phyloP scores from a whole-genome alignment of 2,113 vertebrate species.

The Thalassoma bifasciatum region DNA sequence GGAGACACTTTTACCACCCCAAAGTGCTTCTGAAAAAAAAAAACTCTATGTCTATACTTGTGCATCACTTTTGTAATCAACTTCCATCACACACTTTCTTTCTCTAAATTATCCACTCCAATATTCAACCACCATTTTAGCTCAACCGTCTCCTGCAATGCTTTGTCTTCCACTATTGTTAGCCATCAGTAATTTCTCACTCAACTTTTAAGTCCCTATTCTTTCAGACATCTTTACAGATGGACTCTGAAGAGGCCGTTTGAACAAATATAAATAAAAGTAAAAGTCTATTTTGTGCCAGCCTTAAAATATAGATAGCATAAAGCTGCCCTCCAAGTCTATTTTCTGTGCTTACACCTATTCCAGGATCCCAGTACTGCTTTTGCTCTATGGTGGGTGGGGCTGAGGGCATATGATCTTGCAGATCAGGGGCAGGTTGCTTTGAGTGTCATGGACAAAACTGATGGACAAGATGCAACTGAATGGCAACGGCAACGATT shows the following conservation, averaged over 20 bases:
- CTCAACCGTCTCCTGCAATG: neutral
- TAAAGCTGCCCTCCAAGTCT: neutral
- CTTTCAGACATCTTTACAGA: constrained; percentile 20
- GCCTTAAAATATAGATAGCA: neutral
- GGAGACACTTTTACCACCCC: constrained; percentile 13
- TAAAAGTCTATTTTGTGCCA: constrained; percentile 8
- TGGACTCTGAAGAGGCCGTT: constrained; percentile 3
- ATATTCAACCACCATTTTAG: constrained; percentile 19
- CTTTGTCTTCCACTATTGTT: constrained; percentile 28
- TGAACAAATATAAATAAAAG: constrained; percentile 19
- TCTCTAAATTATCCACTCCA: constrained; percentile 28
- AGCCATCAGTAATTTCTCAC: constrained; percentile 12
- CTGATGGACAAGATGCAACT: neutral
- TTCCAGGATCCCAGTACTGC: neutral
- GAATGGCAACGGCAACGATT: neutral
- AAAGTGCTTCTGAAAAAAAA: neutral
- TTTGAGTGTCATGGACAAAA: neutral
- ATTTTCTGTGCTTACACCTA: constrained; percentile 8
- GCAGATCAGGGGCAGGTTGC: constrained; percentile 9
- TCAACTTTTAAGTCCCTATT: constrained; percentile 9
- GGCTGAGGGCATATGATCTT: constrained; percentile 18
- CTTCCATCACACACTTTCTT: neutral
- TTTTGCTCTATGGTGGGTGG: neutral
- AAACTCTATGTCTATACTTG: neutral
- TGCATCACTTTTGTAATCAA: constrained; percentile 19